Evolutionary conservation across 2,113 vertebrate species (phyloP), one percentile per base, ranked within the genome.

Genomic region (Lonchura striata): DNA sequence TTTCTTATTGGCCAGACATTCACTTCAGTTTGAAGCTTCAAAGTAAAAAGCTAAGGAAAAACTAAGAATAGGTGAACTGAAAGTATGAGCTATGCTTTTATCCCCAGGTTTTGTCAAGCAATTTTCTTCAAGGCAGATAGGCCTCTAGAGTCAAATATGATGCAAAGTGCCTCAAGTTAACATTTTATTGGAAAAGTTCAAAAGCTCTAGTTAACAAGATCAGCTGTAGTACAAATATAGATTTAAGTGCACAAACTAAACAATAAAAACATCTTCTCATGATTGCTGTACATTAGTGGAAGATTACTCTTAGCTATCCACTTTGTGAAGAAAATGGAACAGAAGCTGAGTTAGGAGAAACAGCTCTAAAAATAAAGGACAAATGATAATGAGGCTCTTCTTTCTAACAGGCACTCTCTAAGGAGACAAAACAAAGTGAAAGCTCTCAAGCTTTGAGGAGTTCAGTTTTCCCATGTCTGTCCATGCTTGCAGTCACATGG

Each of bases 101-200:
- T 8, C 9, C 27, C 7, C 22, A 21, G 8, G 35, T 47, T 86
- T 12, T 61, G 46, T 24, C 56, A 77, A 9, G 0, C 30, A 2
- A 3, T 46, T 54, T 49, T 52, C 15, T 35, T 50, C 18, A 61
- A 47, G 53, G 68, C 56, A 76, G 25, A 75, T 59, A 70, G 74
- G 42, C 54, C 72, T 70, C 14, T 20, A 7, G 7, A 93, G 17
- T 28, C n/a, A 53, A 8, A 82, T 2, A 0, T 0, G 0, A 50
- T 4, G 6, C 50, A 65, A 65, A 7, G 23, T 21, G 31, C 15
- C 8, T 5, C 42, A 83, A 42, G 23, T 78, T 46, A 92, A 56
- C 53, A 13, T 74, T 96, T 96, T 95, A 97, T 61, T 96, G 68
- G n/a, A 86, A 92, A 92, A 30, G 5, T 17, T 86, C 68, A 71